phyloP scores from a whole-genome alignment of 2,797 vertebrate genomes.

The Sebastes taczanowskii region DNA sequence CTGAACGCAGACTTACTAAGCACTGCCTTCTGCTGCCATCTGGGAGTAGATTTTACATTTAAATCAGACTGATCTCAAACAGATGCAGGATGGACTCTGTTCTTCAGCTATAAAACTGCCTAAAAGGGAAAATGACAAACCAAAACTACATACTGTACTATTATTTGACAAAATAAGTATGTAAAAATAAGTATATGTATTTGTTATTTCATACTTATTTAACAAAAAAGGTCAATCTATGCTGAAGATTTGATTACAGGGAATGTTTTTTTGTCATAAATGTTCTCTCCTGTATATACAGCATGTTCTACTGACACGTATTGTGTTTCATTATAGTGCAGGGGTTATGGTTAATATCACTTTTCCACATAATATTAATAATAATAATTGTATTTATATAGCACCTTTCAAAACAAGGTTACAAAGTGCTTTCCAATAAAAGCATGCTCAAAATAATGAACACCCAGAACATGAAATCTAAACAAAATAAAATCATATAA shows the following conservation, averaged over 20 bases:
- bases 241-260: background rate
- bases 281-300: background rate
- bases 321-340: background rate
- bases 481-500: no score
- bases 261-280: background rate
- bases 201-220: background rate
- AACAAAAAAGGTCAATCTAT: background rate
- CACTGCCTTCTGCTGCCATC: constrained; percentile 47
- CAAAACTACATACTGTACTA: background rate
- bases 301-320: background rate
- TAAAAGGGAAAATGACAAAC: background rate
- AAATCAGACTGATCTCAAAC: constrained; percentile 14
- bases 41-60: constrained; percentile 26
- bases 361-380: background rate
- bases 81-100: constrained; percentile 20
- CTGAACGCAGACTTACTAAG: constrained; percentile 10
- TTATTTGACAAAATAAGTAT: no score
- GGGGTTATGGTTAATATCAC: background rate
- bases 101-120: constrained; percentile 4
- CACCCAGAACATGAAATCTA: no score
- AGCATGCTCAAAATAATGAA: no score
- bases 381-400: no score
- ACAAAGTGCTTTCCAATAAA: no score
- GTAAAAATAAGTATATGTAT: background rate
- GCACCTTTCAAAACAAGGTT: no score